phyloP scores from a whole-genome alignment of 2,888 invertebrate genomes.

The Phragmatobia fuliginosa region DNA sequence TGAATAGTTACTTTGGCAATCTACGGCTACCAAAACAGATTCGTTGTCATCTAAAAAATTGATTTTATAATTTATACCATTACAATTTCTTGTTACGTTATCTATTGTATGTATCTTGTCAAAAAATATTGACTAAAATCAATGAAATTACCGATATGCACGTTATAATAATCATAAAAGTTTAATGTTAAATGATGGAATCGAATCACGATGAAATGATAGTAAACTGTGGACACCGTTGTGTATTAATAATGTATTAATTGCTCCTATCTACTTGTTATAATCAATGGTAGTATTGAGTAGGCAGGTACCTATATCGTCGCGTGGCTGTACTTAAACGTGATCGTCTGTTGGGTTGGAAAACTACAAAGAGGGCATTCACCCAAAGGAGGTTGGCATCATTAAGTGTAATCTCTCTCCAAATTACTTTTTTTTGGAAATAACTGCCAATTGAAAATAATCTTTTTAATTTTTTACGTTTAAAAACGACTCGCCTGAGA shows the following conservation, averaged over 20 bases:
- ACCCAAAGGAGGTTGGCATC: conserved; percentile 40
- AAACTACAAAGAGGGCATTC: conserved; percentile 56
- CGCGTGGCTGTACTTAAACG: neutral
- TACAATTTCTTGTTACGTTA: too few species aligned
- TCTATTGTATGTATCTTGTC: neutral
- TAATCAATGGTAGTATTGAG: conserved; percentile 37
- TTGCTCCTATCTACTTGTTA: conserved; percentile 9
- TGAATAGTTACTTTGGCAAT: too few species aligned
- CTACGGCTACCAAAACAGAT: too few species aligned
- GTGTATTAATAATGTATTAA: neutral
- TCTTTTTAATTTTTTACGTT: conserved; percentile 25
- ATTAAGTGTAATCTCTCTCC: conserved; percentile 42
- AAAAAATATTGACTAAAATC: neutral
- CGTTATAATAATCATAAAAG: too few species aligned
- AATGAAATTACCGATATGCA: too few species aligned
- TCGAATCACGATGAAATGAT: neutral
- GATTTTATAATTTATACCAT: too few species aligned
- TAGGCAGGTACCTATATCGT: neutral
- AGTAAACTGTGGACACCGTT: neutral
- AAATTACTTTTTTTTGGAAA: conserved; percentile 44
- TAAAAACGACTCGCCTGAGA: conserved; percentile 15
- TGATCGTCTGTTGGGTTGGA: conserved; percentile 40
- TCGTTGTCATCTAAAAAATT: too few species aligned
- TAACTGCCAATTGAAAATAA: conserved; percentile 39
- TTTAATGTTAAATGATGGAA: neutral